Evolutionary conservation across 2,888 invertebrate species (phyloP).

Genomic region (Prionchulus punctatus): DNA sequence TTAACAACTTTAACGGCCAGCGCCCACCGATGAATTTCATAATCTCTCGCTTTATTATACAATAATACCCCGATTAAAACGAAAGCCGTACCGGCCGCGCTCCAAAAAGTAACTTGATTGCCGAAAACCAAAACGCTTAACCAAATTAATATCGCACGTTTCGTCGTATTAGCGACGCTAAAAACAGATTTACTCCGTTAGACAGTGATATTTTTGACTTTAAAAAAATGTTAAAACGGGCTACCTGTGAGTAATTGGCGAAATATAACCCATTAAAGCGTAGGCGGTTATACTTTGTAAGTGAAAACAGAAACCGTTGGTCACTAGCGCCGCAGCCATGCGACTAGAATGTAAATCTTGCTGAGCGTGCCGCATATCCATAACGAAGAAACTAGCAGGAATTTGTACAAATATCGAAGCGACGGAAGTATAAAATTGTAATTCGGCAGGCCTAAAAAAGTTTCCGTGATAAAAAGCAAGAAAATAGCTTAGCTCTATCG

Average conservation of each 20-base stretch:
- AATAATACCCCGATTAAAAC: conserved; percentile 56
- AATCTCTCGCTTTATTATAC: conserved; percentile 52
- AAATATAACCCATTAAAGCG: conserved; percentile 60
- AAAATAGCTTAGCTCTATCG: conserved; percentile 7
- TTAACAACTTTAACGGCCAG: too few relatives aligned
- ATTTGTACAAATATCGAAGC: conserved; percentile 56
- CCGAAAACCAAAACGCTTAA: conserved; percentile 55
- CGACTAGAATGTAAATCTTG: conserved; percentile 37
- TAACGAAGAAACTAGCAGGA: conserved; percentile 50
- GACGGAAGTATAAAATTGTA: conserved; percentile 60
- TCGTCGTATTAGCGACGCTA: conserved; percentile 62
- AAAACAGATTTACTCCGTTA: conserved; percentile 20
- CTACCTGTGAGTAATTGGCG: conserved; percentile 62
- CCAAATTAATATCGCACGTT: conserved; percentile 60
- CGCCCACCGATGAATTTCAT: conserved; percentile 10
- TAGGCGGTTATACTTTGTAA: conserved; percentile 63
- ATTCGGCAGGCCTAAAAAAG: conserved; percentile 50
- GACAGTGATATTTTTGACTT: not conserved
- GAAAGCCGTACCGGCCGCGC: conserved; percentile 52
- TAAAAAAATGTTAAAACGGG: too few relatives aligned
- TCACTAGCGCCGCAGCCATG: conserved; percentile 44
- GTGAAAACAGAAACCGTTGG: conserved; percentile 60
- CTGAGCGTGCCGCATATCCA: conserved; percentile 44
- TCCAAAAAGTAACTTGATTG: conserved; percentile 54
- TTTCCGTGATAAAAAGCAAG: too few relatives aligned